A percentile compares a stretch with the other conserved stretches of the same genome.
These are phyloP conservation scores for Hydraecia micacea DNA, from an alignment of 2,888 invertebrate species.

Conservation along the genomic window DNA sequence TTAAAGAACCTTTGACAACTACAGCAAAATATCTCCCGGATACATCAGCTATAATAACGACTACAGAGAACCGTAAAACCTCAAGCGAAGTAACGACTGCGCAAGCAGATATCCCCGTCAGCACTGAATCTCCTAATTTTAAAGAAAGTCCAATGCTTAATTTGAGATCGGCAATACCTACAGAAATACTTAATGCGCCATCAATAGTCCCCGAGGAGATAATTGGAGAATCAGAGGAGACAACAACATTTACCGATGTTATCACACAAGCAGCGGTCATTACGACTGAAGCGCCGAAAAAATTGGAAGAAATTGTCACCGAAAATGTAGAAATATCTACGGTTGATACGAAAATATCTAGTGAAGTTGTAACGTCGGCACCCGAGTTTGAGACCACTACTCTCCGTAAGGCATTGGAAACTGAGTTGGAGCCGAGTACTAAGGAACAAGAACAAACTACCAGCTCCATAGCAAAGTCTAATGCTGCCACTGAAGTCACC, in stretches of 20 bases:
- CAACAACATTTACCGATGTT: conserved; percentile 29
- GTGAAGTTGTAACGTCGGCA: conserved; percentile 52
- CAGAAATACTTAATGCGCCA: conserved; percentile 79
- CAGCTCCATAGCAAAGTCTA: conserved; percentile 76
- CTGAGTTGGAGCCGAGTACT: conserved; percentile 59
- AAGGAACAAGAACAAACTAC: conserved; percentile 75
- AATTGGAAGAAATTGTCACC: conserved; percentile 54
- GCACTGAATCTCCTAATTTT: conserved; percentile 65
- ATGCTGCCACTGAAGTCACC: conserved; percentile 81
- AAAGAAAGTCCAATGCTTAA: conserved; percentile 82
- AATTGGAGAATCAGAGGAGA: conserved; percentile 74
- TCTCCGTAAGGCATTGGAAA: conserved; percentile 50
- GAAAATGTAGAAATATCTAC: conserved; percentile 35
- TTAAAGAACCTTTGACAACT: conserved; percentile 67
- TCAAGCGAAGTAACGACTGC: conserved; percentile 64
- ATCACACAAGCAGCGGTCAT: conserved; percentile 45
- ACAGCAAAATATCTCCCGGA: conserved; percentile 70
- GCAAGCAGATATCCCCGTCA: conserved; percentile 60
- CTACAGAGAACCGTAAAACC: conserved; percentile 70
- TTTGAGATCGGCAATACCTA: conserved; percentile 83
- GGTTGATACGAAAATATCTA: conserved; percentile 52
- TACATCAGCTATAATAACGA: conserved; percentile 60
- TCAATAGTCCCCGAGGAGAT: conserved; percentile 77
- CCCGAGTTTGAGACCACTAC: conserved; percentile 63
- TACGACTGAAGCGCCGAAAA: conserved; percentile 56